These are phyloP conservation scores for Baccha elongata DNA, from an alignment of 2,888 invertebrate genomes.

Conservation along the genomic window DNA sequence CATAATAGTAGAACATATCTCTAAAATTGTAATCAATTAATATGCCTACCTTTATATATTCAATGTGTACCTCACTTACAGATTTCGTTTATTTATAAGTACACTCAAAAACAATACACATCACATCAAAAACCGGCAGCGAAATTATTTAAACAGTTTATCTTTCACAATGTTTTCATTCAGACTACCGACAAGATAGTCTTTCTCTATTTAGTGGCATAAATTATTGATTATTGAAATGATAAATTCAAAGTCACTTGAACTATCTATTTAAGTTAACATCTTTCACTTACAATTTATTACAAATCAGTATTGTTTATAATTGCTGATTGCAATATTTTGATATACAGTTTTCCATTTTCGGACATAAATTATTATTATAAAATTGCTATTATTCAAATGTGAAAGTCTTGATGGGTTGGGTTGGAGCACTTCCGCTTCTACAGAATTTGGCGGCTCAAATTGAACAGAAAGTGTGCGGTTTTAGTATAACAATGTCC, in stretches of 20 bases:
- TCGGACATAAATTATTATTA: no score
- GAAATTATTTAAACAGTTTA: constrained; percentile 6
- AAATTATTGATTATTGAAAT: constrained; percentile 1
- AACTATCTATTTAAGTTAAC: background rate
- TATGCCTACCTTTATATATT: no score
- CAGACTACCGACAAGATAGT: background rate
- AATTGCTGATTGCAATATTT: no score
- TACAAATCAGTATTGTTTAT: no score
- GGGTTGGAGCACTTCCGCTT: background rate
- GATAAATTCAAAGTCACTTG: constrained; percentile 19
- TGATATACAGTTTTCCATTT: no score
- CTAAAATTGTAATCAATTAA: no score
- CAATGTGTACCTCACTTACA: no score
- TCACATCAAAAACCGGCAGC: background rate
- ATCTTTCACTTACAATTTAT: background rate
- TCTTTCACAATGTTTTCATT: constrained; percentile 11
- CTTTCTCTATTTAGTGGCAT: background rate
- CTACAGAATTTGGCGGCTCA: constrained; percentile 1
- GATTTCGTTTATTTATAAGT: background rate
- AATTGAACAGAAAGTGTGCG: background rate
- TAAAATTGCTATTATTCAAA: no score
- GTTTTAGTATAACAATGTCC: background rate
- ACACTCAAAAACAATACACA: background rate
- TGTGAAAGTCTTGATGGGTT: no score
- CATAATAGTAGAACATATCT: no score